Conservation (phyloP, 2,797 vertebrate species). For the Vultur gryphus region DNA sequence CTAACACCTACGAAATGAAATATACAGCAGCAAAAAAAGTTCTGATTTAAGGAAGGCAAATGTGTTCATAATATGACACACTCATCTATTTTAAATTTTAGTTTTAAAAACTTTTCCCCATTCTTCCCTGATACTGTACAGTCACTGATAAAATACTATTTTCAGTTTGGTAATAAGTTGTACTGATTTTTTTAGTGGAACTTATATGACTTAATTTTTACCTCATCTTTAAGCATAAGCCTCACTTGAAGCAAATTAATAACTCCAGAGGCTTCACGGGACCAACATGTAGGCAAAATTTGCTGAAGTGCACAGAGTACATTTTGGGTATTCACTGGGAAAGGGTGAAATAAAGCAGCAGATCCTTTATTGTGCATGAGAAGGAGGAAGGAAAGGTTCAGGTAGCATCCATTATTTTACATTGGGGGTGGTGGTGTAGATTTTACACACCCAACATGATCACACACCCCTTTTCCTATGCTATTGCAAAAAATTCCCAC, state of each 20-base stretch:
- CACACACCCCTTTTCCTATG: not conserved
- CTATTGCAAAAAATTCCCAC: not conserved
- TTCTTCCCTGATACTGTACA: not conserved
- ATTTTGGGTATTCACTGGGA: not conserved
- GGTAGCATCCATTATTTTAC: not conserved
- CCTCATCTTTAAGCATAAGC: not conserved
- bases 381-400: not conserved
- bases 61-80: not conserved
- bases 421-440: not conserved
- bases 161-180: not conserved
- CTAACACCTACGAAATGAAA: constrained; percentile 13
- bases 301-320: not conserved
- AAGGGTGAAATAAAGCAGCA: not conserved
- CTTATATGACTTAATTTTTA: not conserved
- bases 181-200: not conserved
- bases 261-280: not conserved
- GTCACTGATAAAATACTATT: not conserved
- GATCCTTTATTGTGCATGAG: not conserved
- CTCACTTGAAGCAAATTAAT: not conserved
- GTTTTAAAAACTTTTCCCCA: not conserved
- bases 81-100: not conserved
- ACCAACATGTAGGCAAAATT: not conserved
- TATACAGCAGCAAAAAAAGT: not conserved
- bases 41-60: not conserved
- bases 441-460: not conserved